These are phyloP conservation scores for Mohoua ochrocephala DNA, from an alignment of 2,113 vertebrate genomes.

Conservation along the genomic window DNA sequence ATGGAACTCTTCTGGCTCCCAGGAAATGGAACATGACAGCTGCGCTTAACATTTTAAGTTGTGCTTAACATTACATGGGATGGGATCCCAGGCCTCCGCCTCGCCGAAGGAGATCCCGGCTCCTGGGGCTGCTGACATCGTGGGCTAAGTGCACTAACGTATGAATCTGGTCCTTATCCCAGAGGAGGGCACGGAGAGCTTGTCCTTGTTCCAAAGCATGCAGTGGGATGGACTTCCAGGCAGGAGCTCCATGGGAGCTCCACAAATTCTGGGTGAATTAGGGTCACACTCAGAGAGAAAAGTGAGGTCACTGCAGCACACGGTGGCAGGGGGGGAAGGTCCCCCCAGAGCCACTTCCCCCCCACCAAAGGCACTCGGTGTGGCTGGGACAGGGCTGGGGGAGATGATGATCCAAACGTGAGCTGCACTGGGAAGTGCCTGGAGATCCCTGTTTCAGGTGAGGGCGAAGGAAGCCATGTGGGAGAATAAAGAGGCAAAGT, in stretches of 20 bases:
- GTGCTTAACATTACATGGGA: accelerated
- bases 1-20: not conserved
- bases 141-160: accelerated
- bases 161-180: not conserved
- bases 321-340: not conserved
- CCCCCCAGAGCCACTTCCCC: not conserved
- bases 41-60: not conserved
- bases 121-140: not conserved
- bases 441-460: accelerated
- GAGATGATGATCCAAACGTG: not conserved
- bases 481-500: not conserved
- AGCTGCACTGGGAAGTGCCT: not conserved
- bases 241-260: not conserved
- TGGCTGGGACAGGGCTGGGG: not conserved
- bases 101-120: not conserved
- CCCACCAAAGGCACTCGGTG: not conserved
- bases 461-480: not conserved
- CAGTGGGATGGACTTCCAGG: not conserved
- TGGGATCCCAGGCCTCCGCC: not conserved
- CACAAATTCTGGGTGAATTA: not conserved
- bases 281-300: no score
- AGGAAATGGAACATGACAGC: not conserved
- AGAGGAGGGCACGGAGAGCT: not conserved
- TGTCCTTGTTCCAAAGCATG: not conserved
- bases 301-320: accelerated